These are phyloP conservation scores for Yoshiicerus persimilis DNA, from an alignment of 1,140 invertebrate species.

Conservation along the genomic window DNA sequence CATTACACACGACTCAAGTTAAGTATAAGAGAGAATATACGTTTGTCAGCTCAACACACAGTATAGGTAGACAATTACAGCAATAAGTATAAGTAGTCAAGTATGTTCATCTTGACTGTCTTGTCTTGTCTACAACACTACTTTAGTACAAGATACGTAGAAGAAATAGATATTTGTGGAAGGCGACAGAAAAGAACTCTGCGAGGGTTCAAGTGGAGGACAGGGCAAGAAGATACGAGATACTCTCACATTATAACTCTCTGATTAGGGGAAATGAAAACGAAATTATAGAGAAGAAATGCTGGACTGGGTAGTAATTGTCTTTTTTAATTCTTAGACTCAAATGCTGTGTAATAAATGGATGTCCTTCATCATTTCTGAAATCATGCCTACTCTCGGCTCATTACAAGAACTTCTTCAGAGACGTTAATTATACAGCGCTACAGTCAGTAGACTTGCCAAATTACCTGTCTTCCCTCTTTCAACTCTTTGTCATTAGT, in stretches of 20 bases:
- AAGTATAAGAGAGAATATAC: neutral
- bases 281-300: slow-evolving; percentile 36
- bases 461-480: slow-evolving; percentile 41
- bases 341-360: slow-evolving; percentile 33
- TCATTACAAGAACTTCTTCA: slow-evolving; percentile 39
- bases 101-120: neutral
- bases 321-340: slow-evolving; percentile 40
- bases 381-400: slow-evolving; percentile 32
- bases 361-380: slow-evolving; percentile 39
- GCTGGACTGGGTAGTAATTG: slow-evolving; percentile 27
- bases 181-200: neutral
- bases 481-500: slow-evolving; percentile 35
- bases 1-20: neutral
- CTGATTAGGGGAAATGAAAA: slow-evolving; percentile 39
- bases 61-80: neutral
- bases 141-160: neutral
- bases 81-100: neutral
- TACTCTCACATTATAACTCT: neutral
- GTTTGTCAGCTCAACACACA: neutral
- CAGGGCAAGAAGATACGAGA: neutral
- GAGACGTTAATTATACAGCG: slow-evolving; percentile 43
- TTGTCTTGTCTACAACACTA: neutral
- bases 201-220: neutral
- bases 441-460: slow-evolving; percentile 33
- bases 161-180: neutral